These are phyloP conservation scores for Oxyteleia sp. DNA, from an alignment of 2,888 invertebrate genomes.

Conservation along the genomic window DNA sequence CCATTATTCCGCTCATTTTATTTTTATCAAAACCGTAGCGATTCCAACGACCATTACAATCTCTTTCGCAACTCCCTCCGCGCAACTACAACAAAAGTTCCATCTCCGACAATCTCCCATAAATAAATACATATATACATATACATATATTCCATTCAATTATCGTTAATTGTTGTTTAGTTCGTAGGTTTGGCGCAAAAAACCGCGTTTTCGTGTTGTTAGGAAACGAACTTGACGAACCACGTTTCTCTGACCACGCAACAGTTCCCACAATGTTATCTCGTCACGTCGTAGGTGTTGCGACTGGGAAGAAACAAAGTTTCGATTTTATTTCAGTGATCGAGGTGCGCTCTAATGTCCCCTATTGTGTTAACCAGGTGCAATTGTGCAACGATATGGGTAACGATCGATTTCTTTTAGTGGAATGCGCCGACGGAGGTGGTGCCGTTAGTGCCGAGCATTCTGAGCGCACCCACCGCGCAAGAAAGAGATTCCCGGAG, in stretches of 20 bases:
- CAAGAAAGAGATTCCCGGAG: too few relatives aligned
- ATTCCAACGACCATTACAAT: conserved; percentile 7
- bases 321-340: too few relatives aligned
- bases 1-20: conserved; percentile 6
- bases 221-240: conserved; percentile 57
- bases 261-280: too few relatives aligned
- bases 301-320: too few relatives aligned
- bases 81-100: conserved; percentile 12
- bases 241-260: conserved; percentile 57
- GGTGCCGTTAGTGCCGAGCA: too few relatives aligned
- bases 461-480: too few relatives aligned
- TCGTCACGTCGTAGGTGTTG: too few relatives aligned
- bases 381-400: too few relatives aligned
- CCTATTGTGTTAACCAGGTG: too few relatives aligned
- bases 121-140: background rate
- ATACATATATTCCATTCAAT: conserved; percentile 12
- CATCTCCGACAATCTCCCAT: conserved; percentile 10
- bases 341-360: too few relatives aligned
- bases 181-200: conserved; percentile 9
- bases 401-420: too few relatives aligned
- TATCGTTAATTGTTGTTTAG: conserved; percentile 4
- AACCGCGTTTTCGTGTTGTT: conserved; percentile 46
- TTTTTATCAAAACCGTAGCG: conserved; percentile 18
- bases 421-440: too few relatives aligned
- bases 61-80: conserved; percentile 16